A percentile compares a stretch with the other conserved stretches of the same genome.
These are phyloP conservation scores for Drosophila tristis DNA, from an alignment of 1,140 invertebrate genomes.

Conservation along the genomic window DNA sequence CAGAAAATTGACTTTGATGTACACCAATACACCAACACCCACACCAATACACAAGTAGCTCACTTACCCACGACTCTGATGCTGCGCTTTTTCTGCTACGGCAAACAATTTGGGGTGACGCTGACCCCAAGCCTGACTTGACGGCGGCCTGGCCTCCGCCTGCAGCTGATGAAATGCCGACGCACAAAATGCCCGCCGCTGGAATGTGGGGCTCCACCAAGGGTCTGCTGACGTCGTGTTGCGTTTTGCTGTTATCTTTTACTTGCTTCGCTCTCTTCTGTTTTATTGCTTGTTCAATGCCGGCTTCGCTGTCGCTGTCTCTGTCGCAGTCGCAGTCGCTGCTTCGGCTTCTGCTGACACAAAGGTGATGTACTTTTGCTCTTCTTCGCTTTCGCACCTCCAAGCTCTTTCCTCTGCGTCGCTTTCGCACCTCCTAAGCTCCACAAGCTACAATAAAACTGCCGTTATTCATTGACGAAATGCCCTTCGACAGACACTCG, in stretches of 20 bases:
- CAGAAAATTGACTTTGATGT: too few relatives aligned
- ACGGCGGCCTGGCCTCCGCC: constrained; percentile 27
- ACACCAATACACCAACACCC: too few relatives aligned
- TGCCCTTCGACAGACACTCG: constrained; percentile 16
- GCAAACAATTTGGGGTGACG: constrained; percentile 3
- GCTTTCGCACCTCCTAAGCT: constrained; percentile 29
- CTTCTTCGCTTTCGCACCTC: constrained; percentile 43
- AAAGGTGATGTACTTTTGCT: constrained; percentile 41
- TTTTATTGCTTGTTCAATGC: constrained; percentile 33
- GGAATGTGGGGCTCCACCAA: constrained; percentile 40
- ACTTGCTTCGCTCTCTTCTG: background rate
- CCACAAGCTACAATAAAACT: constrained; percentile 11
- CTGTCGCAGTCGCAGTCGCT: constrained; percentile 5
- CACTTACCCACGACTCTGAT: too few relatives aligned
- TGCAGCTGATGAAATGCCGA: constrained; percentile 21
- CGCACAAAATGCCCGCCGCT: constrained; percentile 5
- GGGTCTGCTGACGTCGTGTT: constrained; percentile 45
- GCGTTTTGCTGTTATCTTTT: constrained; percentile 30
- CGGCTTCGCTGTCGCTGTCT: constrained; percentile 13
- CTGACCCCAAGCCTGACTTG: constrained; percentile 31
- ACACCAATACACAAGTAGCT: too few relatives aligned
- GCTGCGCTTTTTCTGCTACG: too few relatives aligned
- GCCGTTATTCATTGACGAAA: constrained; percentile 51
- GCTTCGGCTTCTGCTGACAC: constrained; percentile 23
- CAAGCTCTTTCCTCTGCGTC: constrained; percentile 26